Evolutionary conservation across 2,888 invertebrate genomes (phyloP), one percentile per base, ranked within the genome.

Genomic region (Hypselothyrea guttata): DNA sequence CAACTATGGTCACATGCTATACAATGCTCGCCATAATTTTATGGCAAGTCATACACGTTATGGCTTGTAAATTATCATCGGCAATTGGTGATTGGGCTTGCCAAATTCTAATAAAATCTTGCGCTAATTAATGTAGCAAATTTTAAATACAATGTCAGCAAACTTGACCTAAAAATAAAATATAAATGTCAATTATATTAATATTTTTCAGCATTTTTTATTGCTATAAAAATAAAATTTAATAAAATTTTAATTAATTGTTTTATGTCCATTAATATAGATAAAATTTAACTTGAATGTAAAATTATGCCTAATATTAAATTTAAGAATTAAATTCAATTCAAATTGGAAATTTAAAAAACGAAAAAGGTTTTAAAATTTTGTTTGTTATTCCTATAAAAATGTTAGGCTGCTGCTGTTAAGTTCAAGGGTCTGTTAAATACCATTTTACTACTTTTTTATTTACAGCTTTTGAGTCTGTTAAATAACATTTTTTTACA

Each of bases 21-120:
- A 62, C 55, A 71, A 59, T 57, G 55, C 58, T 54, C 58, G 61
- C 59, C 51, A 62, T 73, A 65, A 77, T 61, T 61, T 67, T 52
- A 63, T 65, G 58, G 44, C 71, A 54, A 65, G 59, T 59, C 52
- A 55, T 44, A 56, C 28, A 46, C 13, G 31, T 49, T 48, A 30
- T 48, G 58, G 53, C 51, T 52, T 30, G 49, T 45, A 45, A 59
- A 69, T 71, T 66, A 69, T 46, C 66, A 71, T 69, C 60, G 59
- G 60, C 59, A 33, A 46, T 47, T 38, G 56, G 49, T 62, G 51
- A 41, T 42, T 63, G 48, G 9, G 4, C 12, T 35, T 28, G 34
- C 11, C 33, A 41, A 41, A 37, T 41, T 42, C 38, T 35, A 15
- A 49, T 8, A 46, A 27, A 35, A 18, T 41, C n/a, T 34, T 47